Base-by-base conservation (phyloP, 53 echinoderm and acorn worm genomes). In the Henricia sp. region DNA sequence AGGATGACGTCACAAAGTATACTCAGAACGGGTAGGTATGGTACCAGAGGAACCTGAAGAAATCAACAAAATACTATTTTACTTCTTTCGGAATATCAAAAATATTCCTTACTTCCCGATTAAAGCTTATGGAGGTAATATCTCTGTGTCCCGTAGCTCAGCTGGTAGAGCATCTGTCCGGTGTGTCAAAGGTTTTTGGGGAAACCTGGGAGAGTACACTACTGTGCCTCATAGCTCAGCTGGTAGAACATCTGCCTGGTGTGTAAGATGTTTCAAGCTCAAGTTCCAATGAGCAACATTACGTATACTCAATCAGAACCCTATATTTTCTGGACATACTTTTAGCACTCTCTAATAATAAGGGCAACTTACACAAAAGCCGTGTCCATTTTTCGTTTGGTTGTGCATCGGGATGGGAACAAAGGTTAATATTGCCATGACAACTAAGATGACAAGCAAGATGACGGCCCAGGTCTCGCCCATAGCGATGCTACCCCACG, bases 321-420 rank as follows among this genome's bases (percentile, higher is more conserved):
- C n/a, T n/a, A n/a, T n/a, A n/a, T n/a, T n/a, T n/a, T n/a, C n/a
- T n/a, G n/a, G n/a, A n/a, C n/a, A n/a, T n/a, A n/a, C n/a, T n/a
- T n/a, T n/a, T n/a, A n/a, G n/a, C n/a, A n/a, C n/a, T n/a, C n/a
- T n/a, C 20, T 20, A 55, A 14, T 20, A 16, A 11, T 77, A 51
- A 4, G 3, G 0, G n/a, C 8, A 11, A 60, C 85, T 92, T 76
- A 93, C 93, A 41, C 56, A 90, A 48, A 87, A 93, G 30, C 63
- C 74, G 0, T 29, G 29, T 10, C 78, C 48, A 24, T n/a, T 25
- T 1, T 48, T 78, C 30, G 48, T 84, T 69, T 93, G 87, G 10
- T 90, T 67, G 82, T 93, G 90, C 65, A 93, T 70, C 10, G 90
- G 93, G 90, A 93, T 93, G 6, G 87, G 78, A 9, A 78, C 3